A percentile compares a stretch with the other conserved stretches of the same genome.
Evolutionary conservation across 1,140 invertebrate species (phyloP).

Genomic region (Acyrthosiphon pisum): DNA sequence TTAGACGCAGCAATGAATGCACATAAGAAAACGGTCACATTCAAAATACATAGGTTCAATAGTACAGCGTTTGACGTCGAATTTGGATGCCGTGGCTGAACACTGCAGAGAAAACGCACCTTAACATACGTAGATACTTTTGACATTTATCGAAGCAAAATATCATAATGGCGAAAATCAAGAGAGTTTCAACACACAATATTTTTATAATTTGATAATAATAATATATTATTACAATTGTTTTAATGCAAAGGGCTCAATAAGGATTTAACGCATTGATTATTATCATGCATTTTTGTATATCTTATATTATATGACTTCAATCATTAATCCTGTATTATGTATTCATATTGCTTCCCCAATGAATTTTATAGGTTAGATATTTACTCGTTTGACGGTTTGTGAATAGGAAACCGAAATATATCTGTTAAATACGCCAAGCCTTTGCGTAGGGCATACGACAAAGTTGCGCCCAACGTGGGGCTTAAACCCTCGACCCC

Average conservation of each 20-base stretch:
- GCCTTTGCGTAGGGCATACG: no score
- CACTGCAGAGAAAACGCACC: no score
- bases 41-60: no score
- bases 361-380: neutral
- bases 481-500: no score
- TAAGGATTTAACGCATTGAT: neutral
- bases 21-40: no score
- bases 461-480: no score
- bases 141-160: neutral
- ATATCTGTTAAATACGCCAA: no score
- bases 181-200: neutral
- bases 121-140: neutral
- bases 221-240: neutral
- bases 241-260: neutral
- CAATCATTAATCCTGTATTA: neutral
- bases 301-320: neutral
- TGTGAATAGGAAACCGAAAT: no score
- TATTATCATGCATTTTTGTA: neutral
- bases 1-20: no score
- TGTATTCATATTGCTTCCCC: neutral
- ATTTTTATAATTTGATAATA: neutral
- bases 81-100: no score
- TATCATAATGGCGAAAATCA: neutral
- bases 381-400: no score
- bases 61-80: no score